Base-by-base conservation (phyloP, 2,888 invertebrate species). In the Agrochola lychnidis region DNA sequence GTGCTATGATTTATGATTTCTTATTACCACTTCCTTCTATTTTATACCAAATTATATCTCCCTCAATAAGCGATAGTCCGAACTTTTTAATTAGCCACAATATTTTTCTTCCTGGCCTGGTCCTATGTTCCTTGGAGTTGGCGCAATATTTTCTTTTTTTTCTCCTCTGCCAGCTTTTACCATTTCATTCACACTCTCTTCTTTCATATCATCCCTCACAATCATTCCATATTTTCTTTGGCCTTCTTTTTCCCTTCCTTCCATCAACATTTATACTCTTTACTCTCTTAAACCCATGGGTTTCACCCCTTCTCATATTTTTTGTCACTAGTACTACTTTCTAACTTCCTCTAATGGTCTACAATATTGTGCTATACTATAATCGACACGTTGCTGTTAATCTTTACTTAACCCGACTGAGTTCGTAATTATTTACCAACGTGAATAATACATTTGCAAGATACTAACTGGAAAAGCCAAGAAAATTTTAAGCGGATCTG, bases 401-500 rank as follows among this genome's bases (percentile, higher is more conserved):
- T 75, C 69, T 61, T 61, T 48, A 74, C 75, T 56, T 45, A 76
- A 25, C 25, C 56, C 82, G 48, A 0, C 61, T 12, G 22, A 40
- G 64, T 56, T 22, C 16, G 30, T 48, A 63, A 76, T 72, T 81
- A 73, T 78, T 73, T 70, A 78, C 71, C 9, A 74, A 76, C 84
- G 73, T 81, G 78, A 73, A 76, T 72, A 70, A 61, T 72, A 53
- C 25, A 84, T 84, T 78, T 51, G 48, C 62, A 56, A 71, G 69
- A 51, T 78, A 53, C 71, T 74, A 81, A 84, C 72, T 70, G 62
- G 48, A 42, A 73, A 61, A 73, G 22, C 30, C 42, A 64, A 68
- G 56, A 64, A 57, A 53, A 68, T 56, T 78, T 64, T 62, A 30
- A 63, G 40, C 45, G 53, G n/a, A 76, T 51, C 69, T 59, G 61